A percentile compares a stretch with the other conserved stretches of the same genome.
These are phyloP conservation scores for Maniola hyperantus DNA, from an alignment of 2,888 invertebrate species.

Conservation along the genomic window DNA sequence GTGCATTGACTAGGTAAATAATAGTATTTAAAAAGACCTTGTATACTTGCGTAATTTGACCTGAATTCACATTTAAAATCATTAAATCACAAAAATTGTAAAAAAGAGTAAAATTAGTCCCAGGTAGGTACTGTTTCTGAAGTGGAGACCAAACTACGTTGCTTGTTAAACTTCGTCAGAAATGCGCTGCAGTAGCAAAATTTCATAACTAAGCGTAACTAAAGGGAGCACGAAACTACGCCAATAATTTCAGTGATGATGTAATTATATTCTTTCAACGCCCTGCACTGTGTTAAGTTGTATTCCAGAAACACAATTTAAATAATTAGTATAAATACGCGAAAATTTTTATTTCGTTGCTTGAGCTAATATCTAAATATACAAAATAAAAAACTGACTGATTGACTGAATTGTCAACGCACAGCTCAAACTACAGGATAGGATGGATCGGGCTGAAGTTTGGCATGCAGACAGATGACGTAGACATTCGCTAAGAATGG, in stretches of 20 bases:
- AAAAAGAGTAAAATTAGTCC: not conserved
- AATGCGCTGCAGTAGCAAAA: not conserved
- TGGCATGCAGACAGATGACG: too few relatives aligned
- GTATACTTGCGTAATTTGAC: not conserved
- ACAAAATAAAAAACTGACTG: too few relatives aligned
- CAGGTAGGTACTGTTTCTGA: not conserved
- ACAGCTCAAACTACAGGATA: too few relatives aligned
- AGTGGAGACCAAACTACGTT: conserved; percentile 9
- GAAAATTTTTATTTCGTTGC: too few relatives aligned
- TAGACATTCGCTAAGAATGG: too few relatives aligned
- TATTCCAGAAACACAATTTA: conserved; percentile 7
- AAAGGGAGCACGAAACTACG: conserved; percentile 5
- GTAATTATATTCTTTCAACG: conserved; percentile 21
- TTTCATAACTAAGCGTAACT: conserved; percentile 16
- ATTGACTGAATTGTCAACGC: too few relatives aligned
- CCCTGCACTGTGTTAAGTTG: conserved; percentile 13
- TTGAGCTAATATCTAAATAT: too few relatives aligned
- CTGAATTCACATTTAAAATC: not conserved
- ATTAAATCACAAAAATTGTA: not conserved
- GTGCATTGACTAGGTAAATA: too few relatives aligned
- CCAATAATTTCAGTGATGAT: conserved; percentile 18
- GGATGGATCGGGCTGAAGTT: too few relatives aligned
- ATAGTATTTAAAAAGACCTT: too few relatives aligned
- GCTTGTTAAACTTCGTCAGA: conserved; percentile 11
- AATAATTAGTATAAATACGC: too few relatives aligned